Evolutionary conservation across 1,140 invertebrate species (phyloP).

Genomic region (Cotesia vestalis): DNA sequence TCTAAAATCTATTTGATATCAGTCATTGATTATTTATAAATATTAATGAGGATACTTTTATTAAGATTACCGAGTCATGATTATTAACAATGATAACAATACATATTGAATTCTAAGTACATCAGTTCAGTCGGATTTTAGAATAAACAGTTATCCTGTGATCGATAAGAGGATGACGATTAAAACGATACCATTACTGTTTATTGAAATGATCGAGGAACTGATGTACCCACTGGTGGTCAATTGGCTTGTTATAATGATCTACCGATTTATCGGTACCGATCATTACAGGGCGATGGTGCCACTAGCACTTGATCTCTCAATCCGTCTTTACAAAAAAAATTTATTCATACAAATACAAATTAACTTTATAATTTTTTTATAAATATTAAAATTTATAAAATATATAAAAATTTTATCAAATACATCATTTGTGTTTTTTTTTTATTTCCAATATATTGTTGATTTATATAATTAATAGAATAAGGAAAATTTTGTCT

Average conservation of each 20-base stretch:
- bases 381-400: neutral
- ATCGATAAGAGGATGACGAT: constrained; percentile 26
- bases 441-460: too few relatives aligned
- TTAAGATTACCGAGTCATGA: too few relatives aligned
- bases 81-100: too few relatives aligned
- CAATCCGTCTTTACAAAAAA: constrained; percentile 15
- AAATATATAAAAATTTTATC: too few relatives aligned
- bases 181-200: constrained; percentile 21
- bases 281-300: constrained; percentile 37
- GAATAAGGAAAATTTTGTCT: too few relatives aligned
- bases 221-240: constrained; percentile 25
- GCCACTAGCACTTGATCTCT: constrained; percentile 39
- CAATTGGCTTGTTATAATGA: neutral
- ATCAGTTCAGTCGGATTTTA: constrained; percentile 24
- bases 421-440: too few relatives aligned
- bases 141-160: constrained; percentile 16
- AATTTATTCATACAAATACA: constrained; percentile 8
- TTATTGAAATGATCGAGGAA: constrained; percentile 31
- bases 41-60: neutral
- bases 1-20: neutral
- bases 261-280: constrained; percentile 7
- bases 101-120: neutral
- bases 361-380: neutral
- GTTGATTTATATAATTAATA: too few relatives aligned
- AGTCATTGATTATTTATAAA: neutral